phyloP scores from a whole-genome alignment of 2,888 invertebrate genomes.

The Ichneumoninae sp. region DNA sequence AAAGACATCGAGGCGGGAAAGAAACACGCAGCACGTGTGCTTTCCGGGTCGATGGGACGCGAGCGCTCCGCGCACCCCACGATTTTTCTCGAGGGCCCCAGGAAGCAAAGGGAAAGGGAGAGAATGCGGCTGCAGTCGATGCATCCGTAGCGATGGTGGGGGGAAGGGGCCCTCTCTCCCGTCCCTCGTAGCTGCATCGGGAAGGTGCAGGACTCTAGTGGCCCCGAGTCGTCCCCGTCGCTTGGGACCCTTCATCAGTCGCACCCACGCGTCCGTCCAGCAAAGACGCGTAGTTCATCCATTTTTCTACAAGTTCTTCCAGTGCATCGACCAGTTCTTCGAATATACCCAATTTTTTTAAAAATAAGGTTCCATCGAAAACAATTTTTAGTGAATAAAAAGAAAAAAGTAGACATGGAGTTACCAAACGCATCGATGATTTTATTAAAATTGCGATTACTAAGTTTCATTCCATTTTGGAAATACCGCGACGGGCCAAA shows the following conservation, averaged over 20 bases:
- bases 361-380: not conserved
- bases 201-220: conserved; percentile 63
- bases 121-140: conserved; percentile 39
- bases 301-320: not conserved
- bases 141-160: conserved; percentile 59
- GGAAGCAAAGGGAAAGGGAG: conserved; percentile 26
- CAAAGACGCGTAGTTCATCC: conserved; percentile 68
- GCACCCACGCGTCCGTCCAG: conserved; percentile 75
- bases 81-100: conserved; percentile 44
- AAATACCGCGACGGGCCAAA: not conserved
- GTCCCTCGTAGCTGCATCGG: conserved; percentile 38
- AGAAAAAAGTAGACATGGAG: conserved; percentile 5
- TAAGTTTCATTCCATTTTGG: not conserved
- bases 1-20: conserved; percentile 34
- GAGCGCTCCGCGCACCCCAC: conserved; percentile 55
- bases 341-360: not conserved
- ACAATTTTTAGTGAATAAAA: not conserved
- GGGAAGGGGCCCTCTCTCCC: conserved; percentile 56
- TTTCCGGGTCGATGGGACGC: conserved; percentile 27
- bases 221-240: conserved; percentile 57
- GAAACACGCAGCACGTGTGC: conserved; percentile 51
- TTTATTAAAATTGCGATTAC: not conserved
- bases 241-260: conserved; percentile 73
- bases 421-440: not conserved
- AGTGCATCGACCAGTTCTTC: not conserved